These are phyloP conservation scores for Drosophila trapezifrons DNA, from an alignment of 1,140 invertebrate genomes.

Conservation along the genomic window DNA sequence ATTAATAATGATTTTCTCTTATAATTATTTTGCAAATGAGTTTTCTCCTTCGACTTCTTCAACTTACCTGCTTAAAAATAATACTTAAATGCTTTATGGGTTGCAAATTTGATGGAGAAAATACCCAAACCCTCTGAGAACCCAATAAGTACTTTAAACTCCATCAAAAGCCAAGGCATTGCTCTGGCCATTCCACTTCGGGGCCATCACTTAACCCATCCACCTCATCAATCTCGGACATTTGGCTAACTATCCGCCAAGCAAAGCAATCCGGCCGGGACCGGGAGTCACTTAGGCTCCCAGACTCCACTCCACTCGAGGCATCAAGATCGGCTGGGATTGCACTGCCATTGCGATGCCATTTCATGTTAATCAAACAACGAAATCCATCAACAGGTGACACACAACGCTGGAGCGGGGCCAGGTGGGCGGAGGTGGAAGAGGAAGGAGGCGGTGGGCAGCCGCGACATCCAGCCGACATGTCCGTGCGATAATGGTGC, in stretches of 20 bases:
- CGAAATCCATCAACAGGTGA: slow-evolving; percentile 82
- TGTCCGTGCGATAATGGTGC: slow-evolving; percentile 81
- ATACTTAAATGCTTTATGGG: background rate
- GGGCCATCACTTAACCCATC: slow-evolving; percentile 47
- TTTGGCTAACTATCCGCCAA: slow-evolving; percentile 53
- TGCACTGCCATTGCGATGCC: slow-evolving; percentile 57
- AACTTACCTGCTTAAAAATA: background rate
- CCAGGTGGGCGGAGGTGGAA: slow-evolving; percentile 45
- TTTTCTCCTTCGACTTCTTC: background rate
- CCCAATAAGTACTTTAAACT: slow-evolving; percentile 20
- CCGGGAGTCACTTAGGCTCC: slow-evolving; percentile 57
- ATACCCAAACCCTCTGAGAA: background rate
- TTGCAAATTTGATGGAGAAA: background rate
- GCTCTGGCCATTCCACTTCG: slow-evolving; percentile 30
- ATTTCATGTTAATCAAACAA: slow-evolving; percentile 82
- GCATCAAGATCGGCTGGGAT: slow-evolving; percentile 56
- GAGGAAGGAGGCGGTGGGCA: slow-evolving; percentile 43
- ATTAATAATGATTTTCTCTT: rapidly evolving
- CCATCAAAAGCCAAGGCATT: slow-evolving; percentile 25
- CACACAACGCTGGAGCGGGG: slow-evolving; percentile 46
- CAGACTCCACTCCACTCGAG: slow-evolving; percentile 66
- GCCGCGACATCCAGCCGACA: slow-evolving; percentile 70
- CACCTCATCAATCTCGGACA: slow-evolving; percentile 53
- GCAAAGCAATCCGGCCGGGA: slow-evolving; percentile 20
- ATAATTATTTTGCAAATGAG: too few relatives aligned